A percentile compares a stretch with the other conserved stretches of the same genome.
phyloP scores from a whole-genome alignment of 2,797 vertebrate genomes.

The Catamblyrhynchus diadema region DNA sequence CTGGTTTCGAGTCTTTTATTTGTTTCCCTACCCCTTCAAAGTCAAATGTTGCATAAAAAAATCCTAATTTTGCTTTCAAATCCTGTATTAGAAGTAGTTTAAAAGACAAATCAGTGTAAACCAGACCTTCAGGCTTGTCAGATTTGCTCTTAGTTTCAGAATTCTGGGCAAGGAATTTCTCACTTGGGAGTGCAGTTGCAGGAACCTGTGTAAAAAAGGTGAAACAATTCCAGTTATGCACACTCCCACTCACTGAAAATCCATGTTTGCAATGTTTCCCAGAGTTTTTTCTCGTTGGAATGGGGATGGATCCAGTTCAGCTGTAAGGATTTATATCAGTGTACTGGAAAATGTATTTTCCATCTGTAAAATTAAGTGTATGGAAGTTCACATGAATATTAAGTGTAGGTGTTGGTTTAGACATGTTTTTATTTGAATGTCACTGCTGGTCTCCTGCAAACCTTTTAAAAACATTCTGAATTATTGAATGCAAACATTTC shows the following conservation, averaged over 20 bases:
- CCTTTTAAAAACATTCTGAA: neutral
- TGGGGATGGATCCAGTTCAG: neutral
- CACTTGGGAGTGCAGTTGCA: conserved; percentile 73
- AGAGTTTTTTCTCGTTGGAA: neutral
- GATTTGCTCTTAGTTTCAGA: conserved; percentile 74
- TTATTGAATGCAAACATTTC: neutral
- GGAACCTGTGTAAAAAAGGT: conserved; percentile 68
- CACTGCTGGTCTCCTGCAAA: neutral
- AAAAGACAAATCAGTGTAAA: neutral
- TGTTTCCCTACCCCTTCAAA: neutral
- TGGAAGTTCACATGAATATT: neutral
- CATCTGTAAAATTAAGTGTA: neutral
- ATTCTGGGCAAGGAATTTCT: conserved; percentile 73
- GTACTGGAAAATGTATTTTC: neutral
- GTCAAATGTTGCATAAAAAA: neutral
- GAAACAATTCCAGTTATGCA: neutral
- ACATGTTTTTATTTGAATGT: neutral
- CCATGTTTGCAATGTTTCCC: neutral
- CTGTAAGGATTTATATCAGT: neutral
- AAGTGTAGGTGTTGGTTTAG: neutral
- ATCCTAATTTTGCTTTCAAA: neutral
- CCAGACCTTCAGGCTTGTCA: conserved; percentile 79
- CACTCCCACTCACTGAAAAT: neutral
- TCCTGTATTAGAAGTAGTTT: neutral
- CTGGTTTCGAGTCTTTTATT: neutral